Percentiles rank a stretch among this genome's conserved stretches.
Evolutionary conservation across 1,140 invertebrate genomes (phyloP).

Genomic region (Tenebrio molitor): DNA sequence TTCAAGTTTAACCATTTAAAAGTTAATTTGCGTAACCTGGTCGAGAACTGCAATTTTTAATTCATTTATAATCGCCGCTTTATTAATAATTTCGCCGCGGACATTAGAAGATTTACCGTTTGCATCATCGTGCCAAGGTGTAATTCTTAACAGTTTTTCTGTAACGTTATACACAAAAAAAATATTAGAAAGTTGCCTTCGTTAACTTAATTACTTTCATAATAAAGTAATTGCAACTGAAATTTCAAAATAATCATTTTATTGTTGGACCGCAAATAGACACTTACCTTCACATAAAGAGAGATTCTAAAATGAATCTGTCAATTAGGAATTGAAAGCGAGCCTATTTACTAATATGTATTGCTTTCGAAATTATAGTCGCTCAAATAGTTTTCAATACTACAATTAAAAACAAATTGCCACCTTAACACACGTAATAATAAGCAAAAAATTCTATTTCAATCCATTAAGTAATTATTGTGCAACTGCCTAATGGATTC

Average conservation of each 20-base stretch:
- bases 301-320: conserved; percentile 35
- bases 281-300: conserved; percentile 37
- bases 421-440: conserved; percentile 15
- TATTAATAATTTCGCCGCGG: neutral
- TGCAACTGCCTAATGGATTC: conserved; percentile 4
- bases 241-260: conserved; percentile 27
- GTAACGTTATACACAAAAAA: conserved; percentile 6
- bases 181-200: conserved; percentile 18
- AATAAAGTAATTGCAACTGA: neutral
- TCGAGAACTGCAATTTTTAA: conserved; percentile 30
- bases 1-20: conserved; percentile 29
- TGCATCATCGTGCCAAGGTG: conserved; percentile 2
- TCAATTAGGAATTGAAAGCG: conserved; percentile 22
- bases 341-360: conserved; percentile 28
- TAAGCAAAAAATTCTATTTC: conserved; percentile 32
- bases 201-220: conserved; percentile 34
- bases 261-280: conserved; percentile 14
- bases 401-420: conserved; percentile 37
- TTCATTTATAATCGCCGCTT: conserved; percentile 31
- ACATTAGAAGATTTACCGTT: conserved; percentile 15
- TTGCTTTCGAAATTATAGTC: conserved; percentile 36
- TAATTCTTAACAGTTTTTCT: conserved; percentile 3
- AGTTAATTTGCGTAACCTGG: conserved; percentile 33
- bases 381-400: conserved; percentile 35
- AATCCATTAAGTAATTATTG: conserved; percentile 24